phyloP scores from a whole-genome alignment of 2,888 invertebrate species.

The Itoplectis maculator region DNA sequence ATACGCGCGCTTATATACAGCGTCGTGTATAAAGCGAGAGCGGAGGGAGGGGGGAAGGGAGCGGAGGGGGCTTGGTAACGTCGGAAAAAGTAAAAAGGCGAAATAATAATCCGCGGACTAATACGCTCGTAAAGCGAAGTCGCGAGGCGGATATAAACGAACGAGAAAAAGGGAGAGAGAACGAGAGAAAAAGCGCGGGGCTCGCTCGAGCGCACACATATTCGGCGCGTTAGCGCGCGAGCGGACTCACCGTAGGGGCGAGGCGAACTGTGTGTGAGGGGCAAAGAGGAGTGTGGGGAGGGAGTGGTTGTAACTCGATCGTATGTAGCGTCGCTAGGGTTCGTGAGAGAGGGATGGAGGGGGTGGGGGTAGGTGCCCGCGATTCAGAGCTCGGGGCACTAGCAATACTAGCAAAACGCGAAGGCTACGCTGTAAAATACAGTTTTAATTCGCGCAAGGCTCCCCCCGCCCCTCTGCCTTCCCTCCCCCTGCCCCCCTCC shows the following conservation, averaged over 20 bases:
- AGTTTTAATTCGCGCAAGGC: slow-evolving; percentile 73
- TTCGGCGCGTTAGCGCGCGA: slow-evolving; percentile 40
- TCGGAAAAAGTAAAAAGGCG: slow-evolving; percentile 31
- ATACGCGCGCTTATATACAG: background rate
- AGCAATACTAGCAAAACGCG: slow-evolving; percentile 41
- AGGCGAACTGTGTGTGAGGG: background rate
- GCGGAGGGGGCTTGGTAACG: background rate
- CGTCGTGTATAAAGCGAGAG: background rate
- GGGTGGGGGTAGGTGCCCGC: background rate
- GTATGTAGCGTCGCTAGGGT: slow-evolving; percentile 27
- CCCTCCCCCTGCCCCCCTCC: slow-evolving; percentile 14
- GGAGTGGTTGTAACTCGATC: slow-evolving; percentile 30
- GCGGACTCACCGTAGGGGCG: slow-evolving; percentile 10
- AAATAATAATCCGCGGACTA: slow-evolving; percentile 52
- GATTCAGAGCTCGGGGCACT: slow-evolving; percentile 1
- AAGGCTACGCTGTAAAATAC: slow-evolving; percentile 70
- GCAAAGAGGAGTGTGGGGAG: too few species aligned
- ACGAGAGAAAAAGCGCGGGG: too few species aligned
- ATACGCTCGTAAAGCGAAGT: slow-evolving; percentile 53
- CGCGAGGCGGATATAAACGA: slow-evolving; percentile 44
- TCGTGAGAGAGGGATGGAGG: slow-evolving; percentile 4
- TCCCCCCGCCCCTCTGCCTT: slow-evolving; percentile 15
- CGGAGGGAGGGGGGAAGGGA: too few species aligned
- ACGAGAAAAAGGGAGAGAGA: too few species aligned
- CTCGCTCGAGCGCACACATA: slow-evolving; percentile 33